These are phyloP conservation scores for Eptatretus atami DNA, from an alignment of 2,797 vertebrate species.

Conservation along the genomic window DNA sequence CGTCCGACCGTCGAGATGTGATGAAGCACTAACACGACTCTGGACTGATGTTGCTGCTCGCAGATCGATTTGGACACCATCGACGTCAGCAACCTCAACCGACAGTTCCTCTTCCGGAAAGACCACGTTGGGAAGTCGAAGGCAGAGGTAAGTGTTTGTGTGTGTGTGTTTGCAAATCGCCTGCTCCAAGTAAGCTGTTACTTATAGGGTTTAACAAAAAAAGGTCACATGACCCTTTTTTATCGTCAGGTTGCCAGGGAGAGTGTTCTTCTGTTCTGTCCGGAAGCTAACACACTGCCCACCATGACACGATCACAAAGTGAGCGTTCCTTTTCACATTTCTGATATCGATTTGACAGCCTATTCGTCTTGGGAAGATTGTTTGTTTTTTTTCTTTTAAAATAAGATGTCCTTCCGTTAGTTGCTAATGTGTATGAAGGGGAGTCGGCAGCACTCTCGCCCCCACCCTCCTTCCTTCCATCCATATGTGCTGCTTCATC, in stretches of 20 bases:
- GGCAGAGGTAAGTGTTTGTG: constrained; percentile 32
- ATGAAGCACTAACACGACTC: constrained; percentile 8
- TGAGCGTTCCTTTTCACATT: constrained; percentile 6
- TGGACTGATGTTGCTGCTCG: constrained; percentile 12
- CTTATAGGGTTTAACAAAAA: constrained; percentile 7
- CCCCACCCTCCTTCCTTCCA: no score
- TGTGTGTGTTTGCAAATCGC: no score
- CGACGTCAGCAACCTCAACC: constrained; percentile 92
- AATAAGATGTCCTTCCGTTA: no score
- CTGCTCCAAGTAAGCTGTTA: neutral
- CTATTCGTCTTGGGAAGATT: no score
- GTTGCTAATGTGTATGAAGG: no score
- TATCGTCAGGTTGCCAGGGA: constrained; percentile 66
- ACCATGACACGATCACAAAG: constrained; percentile 97
- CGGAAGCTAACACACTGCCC: constrained; percentile 54
- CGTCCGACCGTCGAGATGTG: no score
- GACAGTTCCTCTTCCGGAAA: constrained; percentile 96
- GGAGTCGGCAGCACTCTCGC: no score
- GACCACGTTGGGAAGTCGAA: constrained; percentile 95
- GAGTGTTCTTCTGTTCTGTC: constrained; percentile 66
- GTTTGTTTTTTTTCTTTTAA: no score
- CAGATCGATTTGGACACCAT: constrained; percentile 96
- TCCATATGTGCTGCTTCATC: no score
- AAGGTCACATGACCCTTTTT: constrained; percentile 10
- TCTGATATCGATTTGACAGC: neutral